Conservation (phyloP, 2,113 vertebrate species). For the Syngnathus floridae region DNA sequence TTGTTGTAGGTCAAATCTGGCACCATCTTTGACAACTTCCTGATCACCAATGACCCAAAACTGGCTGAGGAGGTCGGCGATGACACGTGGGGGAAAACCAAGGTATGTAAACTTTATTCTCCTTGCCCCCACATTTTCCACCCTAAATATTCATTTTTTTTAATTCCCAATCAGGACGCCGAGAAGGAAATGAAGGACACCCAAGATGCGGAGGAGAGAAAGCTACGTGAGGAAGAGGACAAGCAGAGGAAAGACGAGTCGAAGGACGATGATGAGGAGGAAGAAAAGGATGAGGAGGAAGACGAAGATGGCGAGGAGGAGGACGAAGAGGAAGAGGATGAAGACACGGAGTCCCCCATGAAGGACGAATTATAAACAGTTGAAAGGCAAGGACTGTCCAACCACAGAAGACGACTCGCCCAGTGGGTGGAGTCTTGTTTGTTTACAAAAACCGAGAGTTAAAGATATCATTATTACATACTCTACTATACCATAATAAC, state of each 20-base stretch:
- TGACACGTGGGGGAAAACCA: constrained; percentile 75
- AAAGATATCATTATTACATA: background rate
- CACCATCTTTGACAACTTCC: constrained; percentile 81
- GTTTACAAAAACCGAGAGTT: constrained; percentile 45
- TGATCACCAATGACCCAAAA: constrained; percentile 75
- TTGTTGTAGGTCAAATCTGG: constrained; percentile 75
- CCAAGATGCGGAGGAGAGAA: constrained; percentile 72
- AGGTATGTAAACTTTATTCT: constrained; percentile 44
- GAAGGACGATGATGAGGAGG: constrained; percentile 58
- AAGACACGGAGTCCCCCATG: constrained; percentile 65
- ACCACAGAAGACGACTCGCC: constrained; percentile 36
- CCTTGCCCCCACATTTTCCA: background rate
- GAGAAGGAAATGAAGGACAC: constrained; percentile 77
- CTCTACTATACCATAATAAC: constrained; percentile 6
- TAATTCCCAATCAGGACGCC: constrained; percentile 58
- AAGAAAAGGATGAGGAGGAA: constrained; percentile 51
- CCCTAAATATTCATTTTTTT: background rate
- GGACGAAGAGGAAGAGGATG: constrained; percentile 56
- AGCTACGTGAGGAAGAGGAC: constrained; percentile 63
- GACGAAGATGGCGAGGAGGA: constrained; percentile 20
- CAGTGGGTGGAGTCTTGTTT: constrained; percentile 44
- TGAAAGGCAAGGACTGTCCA: constrained; percentile 40
- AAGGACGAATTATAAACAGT: constrained; percentile 76
- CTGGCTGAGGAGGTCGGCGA: constrained; percentile 77
- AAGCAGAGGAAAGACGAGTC: constrained; percentile 54